Evolutionary conservation across 2,888 invertebrate genomes (phyloP), one percentile per base, ranked within the genome.

Genomic region (Pyralis farinalis): DNA sequence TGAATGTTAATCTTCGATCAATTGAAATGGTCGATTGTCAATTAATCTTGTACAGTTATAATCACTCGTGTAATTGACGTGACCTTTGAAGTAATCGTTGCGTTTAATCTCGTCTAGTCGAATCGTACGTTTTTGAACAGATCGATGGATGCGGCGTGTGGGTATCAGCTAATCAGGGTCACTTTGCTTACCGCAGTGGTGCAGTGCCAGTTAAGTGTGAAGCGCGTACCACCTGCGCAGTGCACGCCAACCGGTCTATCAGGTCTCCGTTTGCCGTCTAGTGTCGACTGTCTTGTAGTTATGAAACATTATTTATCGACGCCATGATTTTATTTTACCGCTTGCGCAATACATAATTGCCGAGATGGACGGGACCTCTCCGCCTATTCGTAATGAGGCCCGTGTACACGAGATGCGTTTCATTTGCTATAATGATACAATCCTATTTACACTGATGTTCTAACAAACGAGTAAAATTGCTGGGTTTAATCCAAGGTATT

Each of bases 291-390:
- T 58, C 57, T 54, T 59, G 58, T 63, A 64, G 67, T 81, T 81
- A 78, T 77, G 75, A 82, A 79, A 81, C 70, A 58, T 72, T 64
- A 75, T 76, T 77, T 77, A 76, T 71, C 62, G 55, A 44, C 55
- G 60, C 51, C 63, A 67, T 71, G 61, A 72, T 75, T 78, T 75
- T 72, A 71, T 76, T 74, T 71, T 68, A 75, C 60, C 57, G 59
- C 70, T 81, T 83, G 71, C 71, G 76, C 67, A 82, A 78, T 75
- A n/a, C n/a, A n/a, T n/a, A 57, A 67, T 67, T 66, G 60, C 52
- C 48, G 40, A 54, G 66, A 64, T 62, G 55, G 49, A 53, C 50
- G 43, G 46, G 55, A 42, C 47, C 40, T 44, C 47, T 45, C 50
- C 52, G 48, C 53, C 46, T 46, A 43, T 16, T 37, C 49, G 38